Evolutionary conservation across 2,888 invertebrate genomes (phyloP).

Genomic region (Harpalus rubripes): DNA sequence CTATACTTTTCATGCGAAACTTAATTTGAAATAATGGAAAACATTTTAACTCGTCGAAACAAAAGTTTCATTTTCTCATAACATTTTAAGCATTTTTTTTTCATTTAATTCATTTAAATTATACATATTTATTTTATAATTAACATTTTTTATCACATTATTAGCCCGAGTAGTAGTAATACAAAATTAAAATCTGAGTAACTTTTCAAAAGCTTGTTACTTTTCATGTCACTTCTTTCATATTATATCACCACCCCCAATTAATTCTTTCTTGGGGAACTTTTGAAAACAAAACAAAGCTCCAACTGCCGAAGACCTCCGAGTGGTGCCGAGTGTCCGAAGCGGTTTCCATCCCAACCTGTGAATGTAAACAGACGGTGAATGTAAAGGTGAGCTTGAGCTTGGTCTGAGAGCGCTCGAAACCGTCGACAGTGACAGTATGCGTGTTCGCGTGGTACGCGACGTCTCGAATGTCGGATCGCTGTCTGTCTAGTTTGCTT

Average conservation of each 20-base stretch:
- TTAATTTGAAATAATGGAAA: too few relatives aligned
- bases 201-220: too few relatives aligned
- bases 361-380: conserved; percentile 64
- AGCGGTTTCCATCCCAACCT: conserved; percentile 65
- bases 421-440: not conserved
- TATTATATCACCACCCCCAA: not conserved
- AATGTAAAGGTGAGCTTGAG: conserved; percentile 48
- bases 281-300: conserved; percentile 36
- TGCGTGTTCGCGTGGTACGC: conserved; percentile 24
- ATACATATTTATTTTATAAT: too few relatives aligned
- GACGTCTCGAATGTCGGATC: conserved; percentile 14
- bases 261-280: not conserved
- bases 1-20: too few relatives aligned
- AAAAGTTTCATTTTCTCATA: too few relatives aligned
- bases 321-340: conserved; percentile 39
- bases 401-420: conserved; percentile 29
- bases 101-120: too few relatives aligned
- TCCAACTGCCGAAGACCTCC: conserved; percentile 49
- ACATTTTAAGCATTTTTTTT: too few relatives aligned
- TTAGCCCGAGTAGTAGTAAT: too few relatives aligned
- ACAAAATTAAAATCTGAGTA: too few relatives aligned
- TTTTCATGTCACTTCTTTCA: too few relatives aligned
- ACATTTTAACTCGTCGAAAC: too few relatives aligned
- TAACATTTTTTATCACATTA: too few relatives aligned
- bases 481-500: conserved; percentile 35